Evolutionary conservation across 2,113 vertebrate genomes (phyloP).

Genomic region (Pardalotus punctatus): DNA sequence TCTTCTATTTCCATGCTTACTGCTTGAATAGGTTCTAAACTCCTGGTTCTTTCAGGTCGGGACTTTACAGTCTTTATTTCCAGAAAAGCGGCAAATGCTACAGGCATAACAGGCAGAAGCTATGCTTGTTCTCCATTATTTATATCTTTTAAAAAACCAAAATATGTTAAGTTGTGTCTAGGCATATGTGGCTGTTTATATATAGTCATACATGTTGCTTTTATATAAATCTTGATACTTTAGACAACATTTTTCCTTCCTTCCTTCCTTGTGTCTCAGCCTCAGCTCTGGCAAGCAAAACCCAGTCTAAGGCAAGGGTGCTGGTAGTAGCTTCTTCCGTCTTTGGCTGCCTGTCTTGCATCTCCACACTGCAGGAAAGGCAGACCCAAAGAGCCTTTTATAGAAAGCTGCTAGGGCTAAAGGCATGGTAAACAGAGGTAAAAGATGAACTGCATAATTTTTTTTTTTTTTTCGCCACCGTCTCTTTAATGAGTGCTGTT

Average conservation of each 20-base stretch:
- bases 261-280: neutral
- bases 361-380: neutral
- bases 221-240: neutral
- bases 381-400: neutral
- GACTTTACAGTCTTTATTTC: neutral
- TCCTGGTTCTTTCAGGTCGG: neutral
- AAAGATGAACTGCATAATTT: neutral
- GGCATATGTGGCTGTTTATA: neutral
- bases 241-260: neutral
- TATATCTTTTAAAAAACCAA: neutral
- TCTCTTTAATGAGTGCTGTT: neutral
- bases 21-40: neutral
- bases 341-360: neutral
- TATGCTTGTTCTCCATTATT: accelerated
- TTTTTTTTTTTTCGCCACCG: neutral
- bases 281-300: neutral
- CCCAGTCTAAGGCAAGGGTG: neutral
- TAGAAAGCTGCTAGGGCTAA: neutral
- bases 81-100: neutral
- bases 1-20: neutral
- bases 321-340: neutral
- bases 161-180: neutral
- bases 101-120: neutral
- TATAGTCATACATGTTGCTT: neutral
- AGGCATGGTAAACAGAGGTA: neutral